Evolutionary conservation across 2,888 invertebrate genomes (phyloP).

Genomic region (Punctoribates punctum): DNA sequence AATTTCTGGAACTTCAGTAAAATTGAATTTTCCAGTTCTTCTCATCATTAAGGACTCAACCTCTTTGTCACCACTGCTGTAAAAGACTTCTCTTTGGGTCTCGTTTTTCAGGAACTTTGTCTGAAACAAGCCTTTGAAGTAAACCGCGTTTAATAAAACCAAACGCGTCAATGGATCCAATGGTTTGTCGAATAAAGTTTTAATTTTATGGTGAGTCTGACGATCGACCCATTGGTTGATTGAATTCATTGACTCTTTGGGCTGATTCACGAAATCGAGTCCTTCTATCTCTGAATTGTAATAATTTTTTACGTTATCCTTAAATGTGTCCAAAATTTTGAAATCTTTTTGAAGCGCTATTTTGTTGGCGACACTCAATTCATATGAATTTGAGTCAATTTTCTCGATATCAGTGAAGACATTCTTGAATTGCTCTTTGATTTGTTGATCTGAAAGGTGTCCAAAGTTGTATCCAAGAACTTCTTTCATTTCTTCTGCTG

Average conservation of each 20-base stretch:
- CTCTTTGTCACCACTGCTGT: constrained; percentile 47
- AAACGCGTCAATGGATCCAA: constrained; percentile 50
- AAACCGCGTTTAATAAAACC: constrained; percentile 57
- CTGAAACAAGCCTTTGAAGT: constrained; percentile 57
- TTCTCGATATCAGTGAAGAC: constrained; percentile 38
- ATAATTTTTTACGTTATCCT: constrained; percentile 39
- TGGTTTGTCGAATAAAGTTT: constrained; percentile 43
- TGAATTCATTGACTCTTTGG: constrained; percentile 28
- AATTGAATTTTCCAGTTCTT: constrained; percentile 50
- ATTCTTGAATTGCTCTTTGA: constrained; percentile 39
- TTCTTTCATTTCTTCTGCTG: constrained; percentile 44
- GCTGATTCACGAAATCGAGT: constrained; percentile 43
- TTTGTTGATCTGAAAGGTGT: neutral
- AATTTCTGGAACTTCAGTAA: constrained; percentile 41
- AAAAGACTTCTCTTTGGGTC: constrained; percentile 47
- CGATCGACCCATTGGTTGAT: constrained; percentile 46
- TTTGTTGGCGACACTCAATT: constrained; percentile 36
- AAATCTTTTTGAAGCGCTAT: constrained; percentile 5
- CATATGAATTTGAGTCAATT: neutral
- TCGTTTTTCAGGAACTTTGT: constrained; percentile 51
- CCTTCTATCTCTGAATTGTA: constrained; percentile 46
- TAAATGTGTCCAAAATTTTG: constrained; percentile 32
- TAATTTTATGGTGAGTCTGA: constrained; percentile 45
- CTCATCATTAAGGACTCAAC: constrained; percentile 54
- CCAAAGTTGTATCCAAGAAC: constrained; percentile 16